Evolutionary conservation across 37 sponge, comb jelly and placozoan species (phyloP).

Genomic region (Corticium candelabrum): DNA sequence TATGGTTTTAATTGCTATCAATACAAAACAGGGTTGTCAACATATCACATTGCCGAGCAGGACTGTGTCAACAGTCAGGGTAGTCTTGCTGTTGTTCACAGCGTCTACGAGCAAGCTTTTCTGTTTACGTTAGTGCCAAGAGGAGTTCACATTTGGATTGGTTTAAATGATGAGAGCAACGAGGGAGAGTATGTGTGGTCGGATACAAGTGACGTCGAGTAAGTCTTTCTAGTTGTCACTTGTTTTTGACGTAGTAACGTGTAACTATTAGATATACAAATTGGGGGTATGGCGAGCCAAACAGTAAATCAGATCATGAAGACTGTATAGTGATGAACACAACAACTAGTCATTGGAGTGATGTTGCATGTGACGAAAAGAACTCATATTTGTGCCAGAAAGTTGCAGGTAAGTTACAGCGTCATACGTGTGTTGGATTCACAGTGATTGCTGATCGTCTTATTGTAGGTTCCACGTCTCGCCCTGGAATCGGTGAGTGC

Average conservation of each 20-base stretch:
- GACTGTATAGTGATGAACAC: not conserved
- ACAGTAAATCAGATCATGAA: not conserved
- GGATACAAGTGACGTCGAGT: not conserved
- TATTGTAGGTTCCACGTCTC: no score
- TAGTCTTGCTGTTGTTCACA: not conserved
- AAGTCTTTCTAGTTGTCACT: not conserved
- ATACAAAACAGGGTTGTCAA: not conserved
- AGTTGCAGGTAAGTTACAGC: not conserved
- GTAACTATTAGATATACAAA: not conserved
- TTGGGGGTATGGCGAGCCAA: constrained; percentile 1
- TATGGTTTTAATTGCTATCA: not conserved
- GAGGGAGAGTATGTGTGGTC: not conserved
- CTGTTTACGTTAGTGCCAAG: not conserved
- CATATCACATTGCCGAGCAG: not conserved
- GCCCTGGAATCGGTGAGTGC: no score
- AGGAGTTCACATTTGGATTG: not conserved
- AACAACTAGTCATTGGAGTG: not conserved
- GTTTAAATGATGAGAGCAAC: not conserved
- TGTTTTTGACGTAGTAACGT: not conserved
- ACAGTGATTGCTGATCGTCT: no score
- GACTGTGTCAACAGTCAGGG: not conserved
- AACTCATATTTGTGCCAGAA: not conserved
- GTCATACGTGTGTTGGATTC: no score
- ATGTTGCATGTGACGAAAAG: not conserved
- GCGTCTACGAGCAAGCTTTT: not conserved